Evolutionary conservation across 2,113 vertebrate genomes (phyloP).

Genomic region (Neolamprologus variostigma): DNA sequence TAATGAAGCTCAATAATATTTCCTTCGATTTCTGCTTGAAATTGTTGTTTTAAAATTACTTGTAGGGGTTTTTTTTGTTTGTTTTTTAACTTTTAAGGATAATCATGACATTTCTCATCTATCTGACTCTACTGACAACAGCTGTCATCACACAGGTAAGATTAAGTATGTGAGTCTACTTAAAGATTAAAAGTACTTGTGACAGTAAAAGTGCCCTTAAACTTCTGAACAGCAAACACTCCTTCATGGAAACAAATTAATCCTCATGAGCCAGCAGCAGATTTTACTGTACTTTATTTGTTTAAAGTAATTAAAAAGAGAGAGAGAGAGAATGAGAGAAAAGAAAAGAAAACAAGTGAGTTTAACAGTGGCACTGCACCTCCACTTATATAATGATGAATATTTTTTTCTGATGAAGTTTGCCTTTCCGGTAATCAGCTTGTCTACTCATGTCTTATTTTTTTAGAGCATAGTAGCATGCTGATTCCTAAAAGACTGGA

Average conservation of each 20-base stretch:
- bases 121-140: constrained; percentile 45
- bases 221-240: background rate
- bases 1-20: background rate
- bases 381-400: background rate
- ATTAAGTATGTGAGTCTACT: background rate
- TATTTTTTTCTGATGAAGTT: background rate
- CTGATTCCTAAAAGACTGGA: constrained; percentile 5
- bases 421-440: background rate
- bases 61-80: background rate
- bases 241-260: background rate
- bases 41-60: background rate
- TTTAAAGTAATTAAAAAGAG: background rate
- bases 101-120: constrained; percentile 34
- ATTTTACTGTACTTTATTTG: background rate
- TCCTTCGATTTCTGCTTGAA: background rate
- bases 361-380: background rate
- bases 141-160: constrained; percentile 57
- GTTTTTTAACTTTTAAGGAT: background rate
- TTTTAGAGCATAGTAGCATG: background rate
- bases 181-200: background rate
- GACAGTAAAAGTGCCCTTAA: background rate
- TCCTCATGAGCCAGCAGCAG: background rate
- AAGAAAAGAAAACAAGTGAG: background rate
- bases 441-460: background rate
- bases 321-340: background rate